Base-by-base conservation (phyloP, 2,888 invertebrate genomes). In the Eristalis pertinax region DNA sequence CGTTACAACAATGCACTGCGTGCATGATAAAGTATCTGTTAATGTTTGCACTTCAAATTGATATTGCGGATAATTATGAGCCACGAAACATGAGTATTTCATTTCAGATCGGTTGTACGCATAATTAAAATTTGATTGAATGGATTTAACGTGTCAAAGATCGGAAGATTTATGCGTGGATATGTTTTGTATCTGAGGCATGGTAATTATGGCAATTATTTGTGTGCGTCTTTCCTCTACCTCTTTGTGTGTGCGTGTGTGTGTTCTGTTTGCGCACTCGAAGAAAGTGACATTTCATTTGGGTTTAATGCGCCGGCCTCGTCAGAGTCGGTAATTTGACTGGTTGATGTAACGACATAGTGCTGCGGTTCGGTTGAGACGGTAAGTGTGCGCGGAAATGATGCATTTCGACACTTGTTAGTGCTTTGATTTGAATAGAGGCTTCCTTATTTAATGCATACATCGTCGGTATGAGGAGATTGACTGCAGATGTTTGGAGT, bases 1-100 rank as follows among this genome's bases (percentile, higher is more conserved):
- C n/a, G 13, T 38, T 24, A 73, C 19, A 72, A 32, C 50, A 73
- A 73, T 81, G 68, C 41, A 41, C 50, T 69, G 81, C 74, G 77
- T 84, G 80, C 50, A 43, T 50, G 60, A 75, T 86, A 56, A 41
- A 87, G 75, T 76, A 84, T 83, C 87, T 84, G 76, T 80, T 84
- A 60, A 65, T 79, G 79, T 84, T 75, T 75, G 83, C 84, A 80
- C 60, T 84, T 86, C 70, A 56, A 74, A 70, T 70, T 67, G 63
- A 80, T 79, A 38, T 62, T 15, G 63, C 50, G 4, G 60, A 29
- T 56, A 50, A 65, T 65, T 19, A 32, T 50, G 29, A 26, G 60
- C 74, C 74, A 69, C 69, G 74, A 75, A 81, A 69, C 35, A 74
- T 75, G 41, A 64, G 74, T 50, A 50, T 70, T 78, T 78, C 32